phyloP scores from a whole-genome alignment of 2,113 vertebrate species.

The Micronisus gabar region DNA sequence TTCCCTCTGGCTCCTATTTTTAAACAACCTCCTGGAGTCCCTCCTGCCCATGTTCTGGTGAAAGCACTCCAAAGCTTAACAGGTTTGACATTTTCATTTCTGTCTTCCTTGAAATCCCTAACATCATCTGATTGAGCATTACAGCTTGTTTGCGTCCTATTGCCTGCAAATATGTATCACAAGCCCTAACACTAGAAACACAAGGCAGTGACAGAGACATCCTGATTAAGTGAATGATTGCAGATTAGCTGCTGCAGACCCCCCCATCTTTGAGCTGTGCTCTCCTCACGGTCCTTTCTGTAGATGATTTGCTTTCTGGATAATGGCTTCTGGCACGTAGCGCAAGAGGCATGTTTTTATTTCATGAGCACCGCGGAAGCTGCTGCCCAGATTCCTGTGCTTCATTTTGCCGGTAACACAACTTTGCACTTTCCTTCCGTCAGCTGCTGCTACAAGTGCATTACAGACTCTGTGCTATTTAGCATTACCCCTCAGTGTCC shows the following conservation, averaged over 20 bases:
- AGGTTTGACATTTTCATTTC: slow-evolving; percentile 47
- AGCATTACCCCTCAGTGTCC: background rate
- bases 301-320: background rate
- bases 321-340: slow-evolving; percentile 11
- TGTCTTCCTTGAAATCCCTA: slow-evolving; percentile 18
- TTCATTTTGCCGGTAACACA: background rate
- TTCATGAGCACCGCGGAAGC: background rate
- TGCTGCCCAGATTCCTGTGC: background rate
- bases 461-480: background rate
- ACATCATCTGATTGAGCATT: slow-evolving; percentile 10
- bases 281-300: background rate
- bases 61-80: slow-evolving; percentile 36
- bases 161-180: background rate
- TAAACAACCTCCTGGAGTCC: slow-evolving; percentile 33
- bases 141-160: background rate
- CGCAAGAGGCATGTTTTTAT: background rate
- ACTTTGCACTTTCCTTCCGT: background rate
- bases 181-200: background rate
- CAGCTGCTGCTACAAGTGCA: background rate
- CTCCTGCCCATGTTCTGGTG: slow-evolving; percentile 33
- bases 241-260: slow-evolving; percentile 1
- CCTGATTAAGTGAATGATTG: background rate
- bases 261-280: background rate
- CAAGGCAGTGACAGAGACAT: background rate
- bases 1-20: slow-evolving; percentile 55